phyloP scores from a whole-genome alignment of 1,140 invertebrate species.

The Globodera ellingtonae region DNA sequence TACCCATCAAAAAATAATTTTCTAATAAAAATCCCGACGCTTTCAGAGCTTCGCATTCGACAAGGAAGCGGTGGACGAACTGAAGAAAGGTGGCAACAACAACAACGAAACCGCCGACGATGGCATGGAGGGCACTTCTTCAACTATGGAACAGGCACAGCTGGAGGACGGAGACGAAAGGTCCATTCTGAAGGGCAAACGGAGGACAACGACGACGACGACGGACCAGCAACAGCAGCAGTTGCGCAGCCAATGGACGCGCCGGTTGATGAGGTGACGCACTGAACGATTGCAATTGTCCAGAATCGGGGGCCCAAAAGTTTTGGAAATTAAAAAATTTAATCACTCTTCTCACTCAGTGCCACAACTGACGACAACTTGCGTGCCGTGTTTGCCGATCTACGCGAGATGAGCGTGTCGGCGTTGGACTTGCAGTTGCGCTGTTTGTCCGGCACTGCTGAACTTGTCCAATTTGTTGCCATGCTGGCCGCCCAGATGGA shows the following conservation, averaged over 20 bases:
- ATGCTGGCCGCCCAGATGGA: conserved; percentile 76
- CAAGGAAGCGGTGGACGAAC: conserved; percentile 67
- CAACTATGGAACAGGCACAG: background rate
- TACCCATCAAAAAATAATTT: conserved; percentile 69
- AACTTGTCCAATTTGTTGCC: conserved; percentile 78
- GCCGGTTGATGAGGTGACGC: conserved; percentile 33
- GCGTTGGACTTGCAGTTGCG: conserved; percentile 86
- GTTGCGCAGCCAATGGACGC: conserved; percentile 40
- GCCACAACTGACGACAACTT: conserved; percentile 45
- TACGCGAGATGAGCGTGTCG: conserved; percentile 82
- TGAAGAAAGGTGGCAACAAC: conserved; percentile 58
- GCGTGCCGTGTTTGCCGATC: conserved; percentile 71
- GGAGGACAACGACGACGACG: background rate
- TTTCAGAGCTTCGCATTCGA: conserved; percentile 66
- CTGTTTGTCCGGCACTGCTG: conserved; percentile 73
- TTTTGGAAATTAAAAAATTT: conserved; percentile 28
- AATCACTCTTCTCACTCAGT: conserved; percentile 43
- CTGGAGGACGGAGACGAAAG: background rate
- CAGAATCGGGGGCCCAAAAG: conserved; percentile 43
- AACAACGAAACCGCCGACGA: conserved; percentile 55
- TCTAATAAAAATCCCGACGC: background rate
- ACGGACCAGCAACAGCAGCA: conserved; percentile 5
- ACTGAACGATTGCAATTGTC: conserved; percentile 21
- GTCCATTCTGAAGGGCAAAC: background rate
- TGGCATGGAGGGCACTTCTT: background rate